These are phyloP conservation scores for Synanthedon tipuliformis DNA, from an alignment of 2,888 invertebrate species.

Conservation along the genomic window DNA sequence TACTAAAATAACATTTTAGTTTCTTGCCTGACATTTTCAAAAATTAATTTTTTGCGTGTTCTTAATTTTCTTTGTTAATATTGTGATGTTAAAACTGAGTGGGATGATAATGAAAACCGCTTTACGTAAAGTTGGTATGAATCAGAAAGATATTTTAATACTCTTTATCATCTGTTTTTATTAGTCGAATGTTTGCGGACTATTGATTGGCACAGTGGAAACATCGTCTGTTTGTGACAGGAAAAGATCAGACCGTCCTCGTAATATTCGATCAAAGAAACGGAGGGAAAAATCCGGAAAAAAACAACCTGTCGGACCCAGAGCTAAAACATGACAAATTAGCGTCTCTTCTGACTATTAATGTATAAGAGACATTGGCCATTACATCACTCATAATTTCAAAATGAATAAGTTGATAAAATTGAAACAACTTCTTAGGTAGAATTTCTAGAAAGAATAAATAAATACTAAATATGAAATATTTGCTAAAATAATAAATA, in stretches of 20 bases:
- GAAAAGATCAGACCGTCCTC: conserved; percentile 5
- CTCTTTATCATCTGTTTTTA: not conserved
- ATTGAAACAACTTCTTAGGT: too few relatives aligned
- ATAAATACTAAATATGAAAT: too few relatives aligned
- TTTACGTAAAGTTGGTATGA: not conserved
- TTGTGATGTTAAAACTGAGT: not conserved
- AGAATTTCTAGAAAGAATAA: too few relatives aligned
- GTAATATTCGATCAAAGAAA: conserved; percentile 7
- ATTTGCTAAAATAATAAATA: too few relatives aligned
- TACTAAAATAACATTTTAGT: not conserved
- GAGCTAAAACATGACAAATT: too few relatives aligned
- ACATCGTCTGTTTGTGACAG: conserved; percentile 4
- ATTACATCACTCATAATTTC: too few relatives aligned
- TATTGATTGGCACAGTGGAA: not conserved
- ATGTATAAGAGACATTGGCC: too few relatives aligned
- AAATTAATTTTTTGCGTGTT: not conserved
- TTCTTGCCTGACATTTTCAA: not conserved
- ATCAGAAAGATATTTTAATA: not conserved
- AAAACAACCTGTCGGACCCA: not conserved
- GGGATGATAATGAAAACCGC: not conserved
- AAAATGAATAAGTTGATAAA: too few relatives aligned
- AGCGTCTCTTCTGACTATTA: too few relatives aligned
- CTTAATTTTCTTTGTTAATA: not conserved
- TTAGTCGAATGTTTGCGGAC: not conserved
- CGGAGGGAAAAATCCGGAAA: not conserved